These are phyloP conservation scores for Drosophila pectinifera DNA, from an alignment of 1,140 invertebrate species.

Conservation along the genomic window DNA sequence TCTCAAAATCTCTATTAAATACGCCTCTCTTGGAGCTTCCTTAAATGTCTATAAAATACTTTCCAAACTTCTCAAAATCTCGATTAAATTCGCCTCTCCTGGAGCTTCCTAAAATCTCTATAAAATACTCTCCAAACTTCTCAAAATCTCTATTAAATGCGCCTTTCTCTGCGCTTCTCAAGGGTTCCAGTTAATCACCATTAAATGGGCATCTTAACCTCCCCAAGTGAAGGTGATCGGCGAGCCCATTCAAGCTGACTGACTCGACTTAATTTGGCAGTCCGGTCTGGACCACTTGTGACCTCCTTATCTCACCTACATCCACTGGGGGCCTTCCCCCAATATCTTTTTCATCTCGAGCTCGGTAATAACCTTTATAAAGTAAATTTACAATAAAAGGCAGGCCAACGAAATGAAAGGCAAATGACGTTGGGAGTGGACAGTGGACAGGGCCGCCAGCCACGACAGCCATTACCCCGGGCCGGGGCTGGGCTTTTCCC, in stretches of 20 bases:
- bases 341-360: conserved; percentile 15
- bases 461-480: conserved; percentile 34
- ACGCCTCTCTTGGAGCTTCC: neutral
- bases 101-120: too few species aligned
- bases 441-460: too few species aligned
- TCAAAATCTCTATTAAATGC: too few species aligned
- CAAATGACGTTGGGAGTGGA: conserved; percentile 44
- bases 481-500: conserved; percentile 21
- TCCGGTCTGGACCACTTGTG: conserved; percentile 31
- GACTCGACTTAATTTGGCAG: conserved; percentile 30
- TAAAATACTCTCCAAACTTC: too few species aligned
- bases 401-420: conserved; percentile 56
- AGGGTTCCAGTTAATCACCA: too few species aligned
- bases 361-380: conserved; percentile 80
- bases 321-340: conserved; percentile 1
- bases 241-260: neutral
- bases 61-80: too few species aligned
- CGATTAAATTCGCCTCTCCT: too few species aligned
- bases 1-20: neutral
- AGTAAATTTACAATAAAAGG: conserved; percentile 82
- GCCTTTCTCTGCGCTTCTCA: too few species aligned
- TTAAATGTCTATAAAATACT: too few species aligned
- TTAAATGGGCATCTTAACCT: neutral
- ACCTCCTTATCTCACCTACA: conserved; percentile 29
- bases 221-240: conserved; percentile 1